Base-by-base conservation (phyloP, 2,888 invertebrate species). In the Eupeodes luniger region DNA sequence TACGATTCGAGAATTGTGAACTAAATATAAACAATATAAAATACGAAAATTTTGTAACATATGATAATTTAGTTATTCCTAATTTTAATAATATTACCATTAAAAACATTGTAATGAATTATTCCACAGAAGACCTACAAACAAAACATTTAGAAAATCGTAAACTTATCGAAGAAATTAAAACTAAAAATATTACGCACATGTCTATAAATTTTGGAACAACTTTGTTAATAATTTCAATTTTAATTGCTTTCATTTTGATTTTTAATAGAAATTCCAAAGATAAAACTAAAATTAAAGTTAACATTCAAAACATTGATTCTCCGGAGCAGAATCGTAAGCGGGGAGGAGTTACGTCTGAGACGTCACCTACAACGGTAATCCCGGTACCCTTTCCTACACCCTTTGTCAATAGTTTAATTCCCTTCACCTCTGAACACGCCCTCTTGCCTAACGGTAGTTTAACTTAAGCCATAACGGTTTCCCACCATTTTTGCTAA, bases 251-350 rank as follows among this genome's bases (percentile, higher is more conserved):
- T 14, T 14, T 49, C 12, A 49, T 49, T 49, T 14, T 14, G 12
- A 49, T 5, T 14, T 14, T 49, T 14, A 49, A 49, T 14, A 14
- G 14, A 4, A 49, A 14, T 14, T 14, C 49, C 14, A 14, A 49
- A 49, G 14, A 4, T 49, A 49, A 49, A 49, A 49, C 49, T 49
- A 49, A 49, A 14, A 49, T 49, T 14, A 49, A 49, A 49, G 49
- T 6, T 6, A 14, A 49, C 14, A 49, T 49, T 14, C 12, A 49
- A 49, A 49, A 19, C 19, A 19, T 19, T 19, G 19, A 49, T 49
- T 49, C 49, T 49, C 14, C 49, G 49, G 49, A 49, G 49, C 49
- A 51, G 51, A 51, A 51, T 51, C 51, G n/a, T 51, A 51, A 51
- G 47, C n/a, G 51, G 5, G n/a, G 6, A 51, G 19, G 19, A 19